Base-by-base conservation (phyloP, 2,113 vertebrate genomes). In the Polyodon spathula region DNA sequence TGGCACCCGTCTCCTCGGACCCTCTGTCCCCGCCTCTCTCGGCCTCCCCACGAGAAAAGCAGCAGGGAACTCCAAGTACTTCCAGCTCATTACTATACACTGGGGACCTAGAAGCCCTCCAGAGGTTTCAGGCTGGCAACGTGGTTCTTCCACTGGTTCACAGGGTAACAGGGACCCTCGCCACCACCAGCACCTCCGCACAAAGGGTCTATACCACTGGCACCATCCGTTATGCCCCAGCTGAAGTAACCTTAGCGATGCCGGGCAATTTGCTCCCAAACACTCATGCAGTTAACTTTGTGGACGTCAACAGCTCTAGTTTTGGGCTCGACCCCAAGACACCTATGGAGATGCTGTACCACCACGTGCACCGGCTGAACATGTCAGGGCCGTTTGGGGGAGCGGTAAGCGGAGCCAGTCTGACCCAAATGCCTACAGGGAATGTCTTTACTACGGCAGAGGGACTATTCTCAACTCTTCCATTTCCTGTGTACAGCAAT, bases 311-410 rank as follows among this genome's bases (percentile, higher is more conserved):
- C 80, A 78, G 91, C 76, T 83, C 94, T 0, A 84, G 92, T 64
- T 97, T 97, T 56, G 88, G 93, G 75, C 88, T 98, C 64, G 96
- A 99, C 88, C 93, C 94, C 73, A 99, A 99, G 85, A 98, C 95
- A n/a, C 95, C 96, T 50, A 97, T 99, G 95, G 95, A 99, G 89
- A 97, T 99, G 96, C 93, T 99, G 58, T 99, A 99, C 83, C 96
- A 99, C 83, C 96, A 98, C 6, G 95, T 99, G 67, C 96, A 99
- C 85, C 81, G 95, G 76, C 92, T 99, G 81, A 97, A 97, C 73
- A 97, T 98, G 96, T 92, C 95, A 3, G 90, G 93, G 73, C 93
- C 93, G 0, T 97, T 98, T 38, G 90, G 92, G 16, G 83, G 92
- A 12, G 84, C 88, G 1, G 85, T 90, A 63, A 92, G 88, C 40